Base-by-base conservation (phyloP, 2,113 vertebrate species). In the Halichoerus grypus region DNA sequence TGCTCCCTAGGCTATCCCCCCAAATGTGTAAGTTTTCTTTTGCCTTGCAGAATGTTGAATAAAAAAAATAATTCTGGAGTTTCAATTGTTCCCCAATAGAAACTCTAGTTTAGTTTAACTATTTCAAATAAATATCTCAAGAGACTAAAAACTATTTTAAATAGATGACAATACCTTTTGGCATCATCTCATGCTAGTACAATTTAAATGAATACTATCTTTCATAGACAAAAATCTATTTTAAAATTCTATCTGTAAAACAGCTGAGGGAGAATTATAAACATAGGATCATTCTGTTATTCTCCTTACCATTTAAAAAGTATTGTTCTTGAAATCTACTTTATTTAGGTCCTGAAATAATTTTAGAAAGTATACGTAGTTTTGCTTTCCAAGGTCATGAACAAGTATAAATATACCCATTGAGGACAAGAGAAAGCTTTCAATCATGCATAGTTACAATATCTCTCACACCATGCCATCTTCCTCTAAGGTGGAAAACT, bases 311-410 rank as follows among this genome's bases (percentile, higher is more conserved):
- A 79, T 97, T 96, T 94, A 92, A 67, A 94, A 91, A 79, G 21
- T 69, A 63, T 63, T 96, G 24, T 55, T 91, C 94, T 96, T 93
- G 71, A 86, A 93, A 86, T 61, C n/a, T 88, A 59, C 11, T 95
- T 96, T 92, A 85, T 95, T 93, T 93, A 88, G 49, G 18, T 49
- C 49, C 4, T 91, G 81, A 97, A 91, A 90, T 61, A 81, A 67
- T 55, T 96, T 98, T 98, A 97, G 83, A 97, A 97, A 94, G 67
- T 90, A 51, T 96, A 85, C 16, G 85, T 46, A 6, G 0, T 57
- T 81, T 65, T 91, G 81, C 39, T 96, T 97, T 97, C 94, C 98
- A 98, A 98, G 82, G 87, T 94, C 87, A 76, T 61, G 24, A 57
- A 76, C 51, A 96, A 67, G 86, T 96, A 93, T 94, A 97, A 98